Conservation (phyloP, 2,797 vertebrate species). For the Argyrosomus regius region DNA sequence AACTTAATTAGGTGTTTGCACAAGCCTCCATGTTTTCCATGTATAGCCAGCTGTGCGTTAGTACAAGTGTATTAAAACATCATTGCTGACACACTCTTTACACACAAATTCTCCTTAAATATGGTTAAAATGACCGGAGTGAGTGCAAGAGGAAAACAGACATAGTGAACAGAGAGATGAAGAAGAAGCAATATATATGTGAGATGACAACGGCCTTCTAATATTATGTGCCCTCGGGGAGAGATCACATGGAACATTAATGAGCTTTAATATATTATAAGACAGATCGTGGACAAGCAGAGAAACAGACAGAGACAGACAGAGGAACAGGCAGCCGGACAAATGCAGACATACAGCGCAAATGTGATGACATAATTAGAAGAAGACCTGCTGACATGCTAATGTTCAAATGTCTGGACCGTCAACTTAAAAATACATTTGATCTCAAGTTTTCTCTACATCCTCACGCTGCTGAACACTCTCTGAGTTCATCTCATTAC, state of each 20-base stretch:
- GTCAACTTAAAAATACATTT: background rate
- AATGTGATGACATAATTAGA: background rate
- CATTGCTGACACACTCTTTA: background rate
- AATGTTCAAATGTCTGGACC: background rate
- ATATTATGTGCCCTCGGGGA: background rate
- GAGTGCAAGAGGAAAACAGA: background rate
- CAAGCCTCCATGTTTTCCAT: background rate
- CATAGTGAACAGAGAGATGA: too few species aligned
- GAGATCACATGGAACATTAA: background rate
- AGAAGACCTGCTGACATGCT: background rate
- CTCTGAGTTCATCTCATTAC: background rate
- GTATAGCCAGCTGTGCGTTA: background rate
- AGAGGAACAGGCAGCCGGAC: background rate
- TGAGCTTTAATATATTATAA: conserved; percentile 4
- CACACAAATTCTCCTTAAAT: too few species aligned
- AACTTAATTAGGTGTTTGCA: background rate
- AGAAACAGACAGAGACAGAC: background rate
- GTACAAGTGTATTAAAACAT: background rate
- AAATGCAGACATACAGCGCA: background rate
- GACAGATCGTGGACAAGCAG: background rate
- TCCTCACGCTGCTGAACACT: background rate
- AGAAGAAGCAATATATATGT: background rate
- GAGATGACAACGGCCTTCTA: background rate
- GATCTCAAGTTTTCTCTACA: background rate
- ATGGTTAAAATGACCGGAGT: background rate